Conservation (phyloP, 2,888 invertebrate species). For the Melanostoma mellinum region DNA sequence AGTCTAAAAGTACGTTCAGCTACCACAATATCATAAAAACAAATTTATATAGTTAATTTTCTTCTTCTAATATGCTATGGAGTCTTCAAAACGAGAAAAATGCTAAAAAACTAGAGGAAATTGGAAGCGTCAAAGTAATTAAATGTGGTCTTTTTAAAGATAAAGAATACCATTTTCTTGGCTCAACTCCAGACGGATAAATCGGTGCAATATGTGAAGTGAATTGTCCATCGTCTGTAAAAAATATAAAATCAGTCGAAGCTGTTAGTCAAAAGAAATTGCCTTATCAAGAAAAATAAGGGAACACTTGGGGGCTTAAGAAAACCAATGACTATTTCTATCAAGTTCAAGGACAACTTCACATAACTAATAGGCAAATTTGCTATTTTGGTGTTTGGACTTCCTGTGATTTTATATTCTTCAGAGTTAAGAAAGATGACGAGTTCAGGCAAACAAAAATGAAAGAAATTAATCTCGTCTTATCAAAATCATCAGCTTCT, state of each 20-base stretch:
- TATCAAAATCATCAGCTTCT: slow-evolving; percentile 4
- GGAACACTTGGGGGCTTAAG: not conserved
- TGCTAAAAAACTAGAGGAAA: slow-evolving; percentile 2
- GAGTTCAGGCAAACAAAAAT: slow-evolving; percentile 2
- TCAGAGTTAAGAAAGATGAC: no score
- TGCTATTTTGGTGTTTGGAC: no score
- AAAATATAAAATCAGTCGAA: not conserved
- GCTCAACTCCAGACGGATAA: slow-evolving; percentile 5
- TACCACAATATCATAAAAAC: not conserved
- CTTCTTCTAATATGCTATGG: not conserved
- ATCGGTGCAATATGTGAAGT: slow-evolving; percentile 11
- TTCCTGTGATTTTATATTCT: no score
- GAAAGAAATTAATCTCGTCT: not conserved
- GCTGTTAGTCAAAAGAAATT: not conserved
- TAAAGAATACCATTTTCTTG: slow-evolving; percentile 3
- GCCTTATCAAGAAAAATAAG: not conserved
- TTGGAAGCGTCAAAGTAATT: not conserved
- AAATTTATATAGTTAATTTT: not conserved
- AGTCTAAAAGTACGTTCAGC: no score
- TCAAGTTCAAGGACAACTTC: slow-evolving; percentile 21
- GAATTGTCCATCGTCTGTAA: slow-evolving; percentile 1
- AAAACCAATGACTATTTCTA: slow-evolving; percentile 13
- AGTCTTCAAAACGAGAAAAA: slow-evolving; percentile 1
- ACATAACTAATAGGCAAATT: no score
- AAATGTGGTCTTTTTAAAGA: slow-evolving; percentile 3